Conservation (phyloP, 2,113 vertebrate species). For the Ctenodactylus gundi region DNA sequence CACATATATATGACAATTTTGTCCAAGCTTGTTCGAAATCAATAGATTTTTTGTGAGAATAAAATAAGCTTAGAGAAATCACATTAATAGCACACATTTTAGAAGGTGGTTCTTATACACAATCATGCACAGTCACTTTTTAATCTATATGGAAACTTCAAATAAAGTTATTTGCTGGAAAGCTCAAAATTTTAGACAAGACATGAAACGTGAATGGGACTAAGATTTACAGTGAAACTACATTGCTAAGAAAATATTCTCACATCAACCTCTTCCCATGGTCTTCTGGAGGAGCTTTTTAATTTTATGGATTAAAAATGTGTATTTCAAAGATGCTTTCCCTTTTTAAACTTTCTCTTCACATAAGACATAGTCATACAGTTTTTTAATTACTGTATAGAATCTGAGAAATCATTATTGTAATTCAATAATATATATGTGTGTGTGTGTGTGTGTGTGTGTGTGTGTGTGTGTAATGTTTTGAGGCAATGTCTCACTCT, state of each 20-base stretch:
- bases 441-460: no score
- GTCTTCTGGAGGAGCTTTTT: neutral
- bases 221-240: neutral
- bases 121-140: neutral
- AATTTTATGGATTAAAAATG: neutral
- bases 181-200: neutral
- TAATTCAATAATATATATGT: no score
- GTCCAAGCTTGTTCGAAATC: no score
- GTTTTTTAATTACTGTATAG: neutral
- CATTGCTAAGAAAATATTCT: neutral
- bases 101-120: neutral
- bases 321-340: neutral
- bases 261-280: neutral
- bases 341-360: neutral
- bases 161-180: neutral
- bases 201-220: neutral
- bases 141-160: neutral
- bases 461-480: no score
- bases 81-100: neutral
- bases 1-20: no score
- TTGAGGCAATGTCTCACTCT: no score
- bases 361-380: neutral
- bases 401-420: neutral
- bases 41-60: no score
- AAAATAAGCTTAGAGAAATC: slow-evolving; percentile 6